Evolutionary conservation across 2,113 vertebrate genomes (phyloP).

Genomic region (Aegithalos caudatus): DNA sequence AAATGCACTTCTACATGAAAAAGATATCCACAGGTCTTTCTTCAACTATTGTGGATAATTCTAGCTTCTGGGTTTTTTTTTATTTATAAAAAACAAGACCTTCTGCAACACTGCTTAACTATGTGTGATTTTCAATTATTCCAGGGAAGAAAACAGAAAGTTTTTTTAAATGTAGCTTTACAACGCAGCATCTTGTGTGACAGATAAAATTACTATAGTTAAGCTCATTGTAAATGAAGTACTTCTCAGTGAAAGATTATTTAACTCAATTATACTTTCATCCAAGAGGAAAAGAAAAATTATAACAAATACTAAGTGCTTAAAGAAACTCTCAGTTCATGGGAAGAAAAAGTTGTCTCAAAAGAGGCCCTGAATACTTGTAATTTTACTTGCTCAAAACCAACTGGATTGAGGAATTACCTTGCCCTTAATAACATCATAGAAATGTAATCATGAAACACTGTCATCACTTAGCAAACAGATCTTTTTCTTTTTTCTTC

Average conservation of each 20-base stretch:
- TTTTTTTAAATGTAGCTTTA: background rate
- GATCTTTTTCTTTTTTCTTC: background rate
- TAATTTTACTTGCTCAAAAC: background rate
- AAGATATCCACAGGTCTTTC: background rate
- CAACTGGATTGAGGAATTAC: background rate
- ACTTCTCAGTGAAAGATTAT: slow-evolving; percentile 6
- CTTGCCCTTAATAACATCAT: background rate
- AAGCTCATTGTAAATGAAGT: slow-evolving; percentile 10
- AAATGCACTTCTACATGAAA: background rate
- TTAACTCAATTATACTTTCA: background rate
- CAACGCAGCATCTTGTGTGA: background rate
- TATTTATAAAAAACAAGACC: background rate
- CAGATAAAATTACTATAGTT: slow-evolving; percentile 12
- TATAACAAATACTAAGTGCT: background rate
- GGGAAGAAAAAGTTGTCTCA: background rate
- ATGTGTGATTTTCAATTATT: slow-evolving; percentile 8
- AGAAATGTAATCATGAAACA: background rate
- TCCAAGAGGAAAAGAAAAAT: background rate
- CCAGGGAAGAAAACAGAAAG: background rate
- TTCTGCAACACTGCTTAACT: background rate
- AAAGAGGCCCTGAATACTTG: background rate
- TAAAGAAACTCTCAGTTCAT: background rate
- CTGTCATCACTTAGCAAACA: background rate
- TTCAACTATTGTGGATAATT: background rate
- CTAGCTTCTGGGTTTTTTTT: background rate